phyloP scores from a whole-genome alignment of 2,113 vertebrate genomes.

The Periophthalmus modestus region DNA sequence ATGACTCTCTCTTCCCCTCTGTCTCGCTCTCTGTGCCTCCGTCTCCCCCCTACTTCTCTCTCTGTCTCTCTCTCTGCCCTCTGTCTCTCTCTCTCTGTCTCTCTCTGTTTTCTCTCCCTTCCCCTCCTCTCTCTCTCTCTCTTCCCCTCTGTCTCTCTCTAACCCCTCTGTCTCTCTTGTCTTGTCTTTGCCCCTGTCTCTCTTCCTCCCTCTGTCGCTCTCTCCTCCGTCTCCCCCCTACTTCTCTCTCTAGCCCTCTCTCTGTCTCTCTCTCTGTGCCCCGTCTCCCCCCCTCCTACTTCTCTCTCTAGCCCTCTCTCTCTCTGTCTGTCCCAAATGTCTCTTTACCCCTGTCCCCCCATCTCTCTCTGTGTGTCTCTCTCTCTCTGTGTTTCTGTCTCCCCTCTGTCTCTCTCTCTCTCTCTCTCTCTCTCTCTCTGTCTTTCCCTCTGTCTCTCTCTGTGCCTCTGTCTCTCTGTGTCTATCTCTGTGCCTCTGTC shows the following conservation, averaged over 20 bases:
- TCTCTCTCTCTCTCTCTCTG: not conserved
- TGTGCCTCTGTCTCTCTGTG: too few species aligned
- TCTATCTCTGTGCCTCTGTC: too few species aligned
- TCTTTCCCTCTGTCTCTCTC: too few species aligned
- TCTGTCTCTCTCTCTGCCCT: too few species aligned
- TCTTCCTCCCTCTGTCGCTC: not conserved
- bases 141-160: not conserved
- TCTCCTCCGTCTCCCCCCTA: not conserved
- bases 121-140: not conserved
- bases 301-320: too few species aligned
- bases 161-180: not conserved
- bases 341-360: too few species aligned
- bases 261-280: not conserved
- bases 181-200: too few species aligned
- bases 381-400: not conserved
- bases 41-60: too few species aligned
- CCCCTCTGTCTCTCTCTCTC: not conserved
- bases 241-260: too few species aligned
- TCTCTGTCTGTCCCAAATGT: too few species aligned
- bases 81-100: not conserved
- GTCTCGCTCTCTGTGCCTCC: not conserved
- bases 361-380: too few species aligned
- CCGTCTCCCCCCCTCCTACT: not conserved
- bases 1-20: not conserved
- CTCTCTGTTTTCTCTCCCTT: not conserved